Conservation (phyloP, 2,888 invertebrate species). For the Latheticus oryzae region DNA sequence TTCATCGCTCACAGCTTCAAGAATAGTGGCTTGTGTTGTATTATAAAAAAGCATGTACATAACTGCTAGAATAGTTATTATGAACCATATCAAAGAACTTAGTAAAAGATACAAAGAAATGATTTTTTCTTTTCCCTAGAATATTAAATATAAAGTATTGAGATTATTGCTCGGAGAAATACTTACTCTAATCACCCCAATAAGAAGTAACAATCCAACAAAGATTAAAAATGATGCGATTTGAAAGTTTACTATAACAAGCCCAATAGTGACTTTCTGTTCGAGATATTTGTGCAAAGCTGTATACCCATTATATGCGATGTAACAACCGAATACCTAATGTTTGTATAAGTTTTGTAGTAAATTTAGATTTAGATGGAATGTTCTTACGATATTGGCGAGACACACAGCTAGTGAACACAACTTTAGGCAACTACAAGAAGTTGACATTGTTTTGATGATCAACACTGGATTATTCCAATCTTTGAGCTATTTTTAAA, state of each 20-base stretch:
- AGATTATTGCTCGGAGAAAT: no score
- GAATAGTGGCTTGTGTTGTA: conserved; percentile 1
- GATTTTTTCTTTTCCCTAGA: conserved; percentile 16
- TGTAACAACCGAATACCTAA: no score
- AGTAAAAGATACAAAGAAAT: conserved; percentile 23
- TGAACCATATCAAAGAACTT: conserved; percentile 25
- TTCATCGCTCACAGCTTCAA: neutral
- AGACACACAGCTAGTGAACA: conserved; percentile 13
- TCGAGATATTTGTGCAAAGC: no score
- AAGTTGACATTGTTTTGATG: conserved; percentile 18
- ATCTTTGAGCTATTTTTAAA: no score
- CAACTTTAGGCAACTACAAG: conserved; percentile 19
- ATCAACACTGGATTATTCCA: conserved; percentile 5
- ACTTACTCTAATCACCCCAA: conserved; percentile 19
- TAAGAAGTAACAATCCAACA: conserved; percentile 10
- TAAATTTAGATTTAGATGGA: no score
- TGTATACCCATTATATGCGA: no score
- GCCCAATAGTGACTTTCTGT: conserved; percentile 8
- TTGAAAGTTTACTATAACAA: conserved; percentile 12
- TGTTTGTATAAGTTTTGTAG: neutral
- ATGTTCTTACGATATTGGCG: conserved; percentile 24
- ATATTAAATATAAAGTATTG: no score
- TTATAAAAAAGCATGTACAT: conserved; percentile 24
- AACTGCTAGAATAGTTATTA: conserved; percentile 16
- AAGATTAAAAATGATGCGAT: conserved; percentile 6